phyloP scores from a whole-genome alignment of 2,888 invertebrate genomes.

The Anoplius nigerrimus region DNA sequence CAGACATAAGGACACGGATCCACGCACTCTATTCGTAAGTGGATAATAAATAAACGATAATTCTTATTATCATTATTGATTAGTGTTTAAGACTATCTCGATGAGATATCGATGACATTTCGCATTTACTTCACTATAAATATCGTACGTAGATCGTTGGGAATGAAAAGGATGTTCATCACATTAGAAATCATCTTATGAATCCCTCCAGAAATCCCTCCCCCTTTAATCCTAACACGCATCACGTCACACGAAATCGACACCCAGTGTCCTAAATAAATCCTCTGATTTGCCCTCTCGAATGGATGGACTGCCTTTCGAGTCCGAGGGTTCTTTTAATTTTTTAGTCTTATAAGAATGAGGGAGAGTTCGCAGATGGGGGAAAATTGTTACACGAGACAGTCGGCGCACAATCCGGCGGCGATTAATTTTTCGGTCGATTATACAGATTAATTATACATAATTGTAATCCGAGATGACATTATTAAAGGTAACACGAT shows the following conservation, averaged over 20 bases:
- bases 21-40: no score
- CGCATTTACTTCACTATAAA: slow-evolving; percentile 54
- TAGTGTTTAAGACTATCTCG: slow-evolving; percentile 64
- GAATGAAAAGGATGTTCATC: slow-evolving; percentile 21
- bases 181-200: slow-evolving; percentile 41
- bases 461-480: slow-evolving; percentile 50
- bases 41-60: slow-evolving; percentile 41
- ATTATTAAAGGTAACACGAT: slow-evolving; percentile 48
- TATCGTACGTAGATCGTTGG: slow-evolving; percentile 53
- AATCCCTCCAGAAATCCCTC: slow-evolving; percentile 40
- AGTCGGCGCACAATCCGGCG: slow-evolving; percentile 1
- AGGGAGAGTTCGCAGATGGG: not conserved
- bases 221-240: not conserved
- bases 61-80: slow-evolving; percentile 65
- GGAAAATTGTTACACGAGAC: slow-evolving; percentile 14
- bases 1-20: slow-evolving; percentile 43
- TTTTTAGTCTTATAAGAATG: not conserved
- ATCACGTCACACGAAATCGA: not conserved
- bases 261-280: no score
- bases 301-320: not conserved
- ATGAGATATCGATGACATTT: slow-evolving; percentile 39
- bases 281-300: no score
- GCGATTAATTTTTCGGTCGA: slow-evolving; percentile 28
- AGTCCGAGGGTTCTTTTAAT: no score
- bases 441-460: slow-evolving; percentile 50